Conservation (phyloP, 64 coral and sea anemone genomes). For the Montipora sp. region DNA sequence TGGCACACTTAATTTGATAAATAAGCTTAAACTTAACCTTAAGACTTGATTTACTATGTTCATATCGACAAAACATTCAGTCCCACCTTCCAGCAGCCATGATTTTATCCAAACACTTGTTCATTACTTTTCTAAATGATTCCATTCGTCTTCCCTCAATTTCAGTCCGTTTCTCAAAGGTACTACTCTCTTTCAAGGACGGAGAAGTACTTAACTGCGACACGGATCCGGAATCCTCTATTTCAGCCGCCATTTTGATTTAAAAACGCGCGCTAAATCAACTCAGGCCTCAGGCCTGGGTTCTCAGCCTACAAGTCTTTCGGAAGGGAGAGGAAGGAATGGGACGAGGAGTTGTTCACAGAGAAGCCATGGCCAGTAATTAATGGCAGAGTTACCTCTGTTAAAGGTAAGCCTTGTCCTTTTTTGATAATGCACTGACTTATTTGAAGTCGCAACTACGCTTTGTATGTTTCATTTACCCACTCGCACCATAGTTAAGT, state of each 20-base stretch:
- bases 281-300: conserved; percentile 32
- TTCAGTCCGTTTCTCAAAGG: conserved; percentile 39
- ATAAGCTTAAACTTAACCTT: too few relatives aligned
- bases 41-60: too few relatives aligned
- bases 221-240: not conserved
- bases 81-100: conserved; percentile 84
- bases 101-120: conserved; percentile 83
- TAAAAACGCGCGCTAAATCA: conserved; percentile 41
- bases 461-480: too few relatives aligned
- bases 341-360: too few relatives aligned
- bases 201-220: conserved; percentile 18
- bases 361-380: too few relatives aligned
- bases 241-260: conserved; percentile 75
- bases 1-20: too few relatives aligned
- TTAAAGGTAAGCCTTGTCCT: too few relatives aligned
- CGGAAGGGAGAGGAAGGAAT: not conserved
- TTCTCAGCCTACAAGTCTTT: not conserved
- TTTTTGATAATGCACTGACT: too few relatives aligned
- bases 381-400: too few relatives aligned
- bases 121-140: conserved; percentile 76
- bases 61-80: too few relatives aligned
- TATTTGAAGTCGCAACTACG: too few relatives aligned
- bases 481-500: too few relatives aligned
- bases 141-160: conserved; percentile 49
- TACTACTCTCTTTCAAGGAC: not conserved